Percentiles rank a stretch among this genome's conserved stretches.
Conservation (phyloP, 2,797 vertebrate species). For the Propithecus perrieri region DNA sequence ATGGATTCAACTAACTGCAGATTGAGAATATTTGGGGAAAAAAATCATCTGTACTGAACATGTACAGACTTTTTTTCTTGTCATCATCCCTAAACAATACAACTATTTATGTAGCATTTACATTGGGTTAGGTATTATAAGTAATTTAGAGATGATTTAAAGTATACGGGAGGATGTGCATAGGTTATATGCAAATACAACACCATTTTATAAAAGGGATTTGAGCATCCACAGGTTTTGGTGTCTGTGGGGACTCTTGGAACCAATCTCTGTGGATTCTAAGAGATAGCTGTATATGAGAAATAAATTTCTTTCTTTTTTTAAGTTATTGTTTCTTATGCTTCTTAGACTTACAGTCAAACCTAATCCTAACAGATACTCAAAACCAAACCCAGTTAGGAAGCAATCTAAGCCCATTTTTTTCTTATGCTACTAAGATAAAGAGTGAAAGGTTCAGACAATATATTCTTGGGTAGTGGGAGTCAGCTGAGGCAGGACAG, state of each 20-base stretch:
- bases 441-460: background rate
- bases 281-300: background rate
- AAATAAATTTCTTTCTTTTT: slow-evolving; percentile 42
- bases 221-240: background rate
- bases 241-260: background rate
- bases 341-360: background rate
- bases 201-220: background rate
- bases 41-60: background rate
- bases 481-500: fast-evolving
- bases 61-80: background rate
- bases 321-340: background rate
- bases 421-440: background rate
- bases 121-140: background rate
- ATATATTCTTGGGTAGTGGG: too few species aligned
- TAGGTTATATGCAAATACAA: background rate
- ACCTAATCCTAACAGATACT: background rate
- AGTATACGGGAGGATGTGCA: background rate
- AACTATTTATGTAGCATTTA: background rate
- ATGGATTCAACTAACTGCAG: background rate
- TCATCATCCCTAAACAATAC: background rate
- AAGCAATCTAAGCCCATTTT: background rate
- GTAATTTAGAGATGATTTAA: background rate
- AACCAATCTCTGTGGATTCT: background rate
- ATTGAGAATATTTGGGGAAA: background rate
- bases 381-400: background rate